Percentiles rank a stretch among this genome's conserved stretches.
These are phyloP conservation scores for Caenorhabditis brenneri DNA, from an alignment of 1,140 invertebrate species.

Conservation along the genomic window DNA sequence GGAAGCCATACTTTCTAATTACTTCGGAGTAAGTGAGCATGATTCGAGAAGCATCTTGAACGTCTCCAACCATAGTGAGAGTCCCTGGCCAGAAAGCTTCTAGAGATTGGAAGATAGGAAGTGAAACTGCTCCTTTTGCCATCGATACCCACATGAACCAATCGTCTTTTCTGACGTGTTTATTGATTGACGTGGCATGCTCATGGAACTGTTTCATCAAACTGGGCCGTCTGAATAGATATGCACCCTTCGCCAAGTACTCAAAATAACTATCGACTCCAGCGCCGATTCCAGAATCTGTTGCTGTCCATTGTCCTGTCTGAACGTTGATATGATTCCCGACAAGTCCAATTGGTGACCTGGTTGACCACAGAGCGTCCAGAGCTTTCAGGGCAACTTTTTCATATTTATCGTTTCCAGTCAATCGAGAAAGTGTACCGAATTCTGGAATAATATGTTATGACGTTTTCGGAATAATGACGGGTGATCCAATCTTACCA, in stretches of 20 bases:
- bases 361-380: conserved; percentile 83
- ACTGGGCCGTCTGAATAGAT: conserved; percentile 80
- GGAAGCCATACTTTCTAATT: conserved; percentile 86
- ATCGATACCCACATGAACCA: conserved; percentile 97
- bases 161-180: conserved; percentile 88
- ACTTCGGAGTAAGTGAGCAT: conserved; percentile 94
- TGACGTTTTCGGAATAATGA: background rate
- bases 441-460: conserved; percentile 78
- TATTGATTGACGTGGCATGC: conserved; percentile 80
- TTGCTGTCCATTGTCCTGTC: conserved; percentile 90
- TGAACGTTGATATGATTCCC: conserved; percentile 96
- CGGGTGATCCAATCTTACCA: background rate
- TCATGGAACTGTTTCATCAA: conserved; percentile 89
- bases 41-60: conserved; percentile 87
- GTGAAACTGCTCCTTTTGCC: conserved; percentile 89
- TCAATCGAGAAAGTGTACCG: conserved; percentile 88
- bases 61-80: conserved; percentile 79
- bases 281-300: conserved; percentile 84
- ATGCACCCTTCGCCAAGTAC: conserved; percentile 92
- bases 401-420: conserved; percentile 92
- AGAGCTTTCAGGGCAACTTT: conserved; percentile 88
- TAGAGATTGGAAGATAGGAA: conserved; percentile 95
- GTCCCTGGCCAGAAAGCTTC: conserved; percentile 98
- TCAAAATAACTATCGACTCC: conserved; percentile 99
- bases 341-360: conserved; percentile 84